A percentile compares a stretch with the other conserved stretches of the same genome.
Conservation (phyloP, 2,797 vertebrate genomes). For the Catostomus latipinnis region DNA sequence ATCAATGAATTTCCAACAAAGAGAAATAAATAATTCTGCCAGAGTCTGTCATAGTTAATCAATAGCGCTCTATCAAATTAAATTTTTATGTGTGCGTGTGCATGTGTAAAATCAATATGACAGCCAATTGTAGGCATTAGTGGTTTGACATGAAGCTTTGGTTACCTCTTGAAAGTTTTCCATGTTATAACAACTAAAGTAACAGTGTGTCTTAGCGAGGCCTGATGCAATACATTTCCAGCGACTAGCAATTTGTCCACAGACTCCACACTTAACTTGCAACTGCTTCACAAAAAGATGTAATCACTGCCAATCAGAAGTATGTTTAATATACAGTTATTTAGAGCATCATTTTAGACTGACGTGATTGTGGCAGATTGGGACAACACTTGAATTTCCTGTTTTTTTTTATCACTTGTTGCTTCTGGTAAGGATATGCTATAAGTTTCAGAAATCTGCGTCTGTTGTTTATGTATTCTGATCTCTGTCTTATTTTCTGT, state of each 20-base stretch:
- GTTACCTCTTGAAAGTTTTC: not conserved
- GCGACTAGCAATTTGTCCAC: not conserved
- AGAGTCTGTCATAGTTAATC: constrained; percentile 44
- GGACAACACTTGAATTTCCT: too few species aligned
- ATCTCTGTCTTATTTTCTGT: not conserved
- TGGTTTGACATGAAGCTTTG: not conserved
- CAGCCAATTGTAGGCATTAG: too few species aligned
- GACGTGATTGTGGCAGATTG: too few species aligned
- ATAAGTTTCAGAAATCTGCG: too few species aligned
- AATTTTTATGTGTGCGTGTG: not conserved
- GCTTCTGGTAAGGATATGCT: too few species aligned
- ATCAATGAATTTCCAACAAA: constrained; percentile 38
- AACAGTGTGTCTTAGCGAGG: not conserved
- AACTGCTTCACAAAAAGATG: too few species aligned
- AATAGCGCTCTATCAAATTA: constrained; percentile 28
- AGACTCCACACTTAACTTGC: too few species aligned
- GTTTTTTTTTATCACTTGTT: too few species aligned
- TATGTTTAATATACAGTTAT: too few species aligned
- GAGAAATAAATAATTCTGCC: constrained; percentile 30
- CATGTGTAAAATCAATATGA: too few species aligned
- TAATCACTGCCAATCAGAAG: too few species aligned
- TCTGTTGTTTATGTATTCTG: not conserved
- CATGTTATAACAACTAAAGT: not conserved
- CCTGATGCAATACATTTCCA: not conserved
- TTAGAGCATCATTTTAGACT: too few species aligned